Base-by-base conservation (phyloP, 1,140 invertebrate species). In the Schlechtendalia chinensis region DNA sequence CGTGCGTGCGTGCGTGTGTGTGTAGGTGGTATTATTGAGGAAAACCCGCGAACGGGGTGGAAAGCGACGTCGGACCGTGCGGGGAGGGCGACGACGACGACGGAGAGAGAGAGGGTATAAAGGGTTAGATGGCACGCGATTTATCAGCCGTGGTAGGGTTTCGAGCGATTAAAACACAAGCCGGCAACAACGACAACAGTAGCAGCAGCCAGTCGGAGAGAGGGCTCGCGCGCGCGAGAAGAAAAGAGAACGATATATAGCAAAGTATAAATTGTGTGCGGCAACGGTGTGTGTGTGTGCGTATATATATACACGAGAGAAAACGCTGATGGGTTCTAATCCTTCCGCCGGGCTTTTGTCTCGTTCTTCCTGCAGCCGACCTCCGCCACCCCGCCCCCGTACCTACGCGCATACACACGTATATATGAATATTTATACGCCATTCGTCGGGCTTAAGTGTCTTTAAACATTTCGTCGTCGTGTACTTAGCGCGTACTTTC, bases 401-500 rank as follows among this genome's bases (percentile, higher is more conserved):
- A 69, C 22, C 22, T 14, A 47, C 45, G 47, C 0, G 16, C 24
- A 50, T 53, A 29, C 53, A 53, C n/a, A 39, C 45, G 47, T 17
- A n/a, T 45, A 58, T 63, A 79, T 79, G 74, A 79, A 79, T 79
- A 79, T 79, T 79, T 79, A 79, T 79, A 63, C 58, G 58, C 74
- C 32, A 47, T 61, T 79, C 74, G 74, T 79, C 39, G 74, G 56
- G 74, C 74, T 79, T 79, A 79, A 79, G 74, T 79, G 74, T 79
- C 74, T 79, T 79, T 79, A 79, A 79, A 79, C 74, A 79, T 79
- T 63, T 63, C 74, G 54, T 77, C 72, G 72, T 58, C 74, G 74
- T 79, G 74, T 79, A 79, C 74, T 79, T 79, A 63, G 74, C 74
- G 74, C 74, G 56, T 61, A 79, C 74, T 79, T 79, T 79, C 22